Base-by-base conservation (phyloP, 2,888 invertebrate genomes). In the Alitta virens region DNA sequence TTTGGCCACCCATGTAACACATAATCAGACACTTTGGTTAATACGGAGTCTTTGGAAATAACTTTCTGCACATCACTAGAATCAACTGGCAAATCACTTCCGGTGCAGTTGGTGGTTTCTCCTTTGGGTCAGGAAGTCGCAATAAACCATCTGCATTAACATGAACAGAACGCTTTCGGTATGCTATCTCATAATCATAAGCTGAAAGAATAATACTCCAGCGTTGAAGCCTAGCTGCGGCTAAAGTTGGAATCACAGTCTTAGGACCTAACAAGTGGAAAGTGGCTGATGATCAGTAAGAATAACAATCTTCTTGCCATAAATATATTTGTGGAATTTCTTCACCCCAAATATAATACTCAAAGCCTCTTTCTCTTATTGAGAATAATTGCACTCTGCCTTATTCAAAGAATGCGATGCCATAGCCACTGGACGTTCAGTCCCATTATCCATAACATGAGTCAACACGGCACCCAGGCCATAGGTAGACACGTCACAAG, bases 221-320 rank as follows among this genome's bases (percentile, higher is more conserved):
- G n/a, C 74, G 57, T 56, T 72, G 69, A 12, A 76, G 62, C 14
- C 74, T 62, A 23, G 61, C 65, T 16, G 72, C 74, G 3, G 73
- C 62, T 33, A 66, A 57, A 3, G 64, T 50, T 1, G 71, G 70
- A 12, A 77, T 55, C 2, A 50, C 67, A 40, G 52, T 58, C 72
- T 73, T 70, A 38, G 70, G 64, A 56, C 69, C 66, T 57, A 82
- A 77, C 51, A 82, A 76, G 7, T 54, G 14, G 71, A 76, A 1
- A 84, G 63, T 0, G 83, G 81, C 61, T 78, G 72, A 60, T 82
- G 78, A 62, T 82, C 82, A 0, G 79, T 82, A 79, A 68, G n/a
- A n/a, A n/a, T n/a, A n/a, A n/a, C n/a, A n/a, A n/a, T n/a, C n/a
- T n/a, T n/a, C n/a, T n/a, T n/a, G n/a, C n/a, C n/a, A n/a, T n/a